These are phyloP conservation scores for Rachycentron canadum DNA, from an alignment of 2,797 vertebrate genomes.

Conservation along the genomic window DNA sequence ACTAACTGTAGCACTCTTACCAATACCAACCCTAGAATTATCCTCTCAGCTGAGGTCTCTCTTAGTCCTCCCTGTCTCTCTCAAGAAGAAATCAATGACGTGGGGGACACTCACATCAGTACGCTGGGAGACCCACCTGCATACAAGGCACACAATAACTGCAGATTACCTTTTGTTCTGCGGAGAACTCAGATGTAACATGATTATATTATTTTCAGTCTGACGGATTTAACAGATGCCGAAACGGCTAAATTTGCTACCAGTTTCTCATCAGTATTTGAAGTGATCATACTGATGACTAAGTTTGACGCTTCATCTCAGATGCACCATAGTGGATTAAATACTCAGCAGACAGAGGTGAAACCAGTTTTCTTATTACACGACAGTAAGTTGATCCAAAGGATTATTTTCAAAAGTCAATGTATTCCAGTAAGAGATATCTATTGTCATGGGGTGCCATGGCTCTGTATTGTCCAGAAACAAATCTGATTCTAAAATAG, in stretches of 20 bases:
- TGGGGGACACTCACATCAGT: constrained; percentile 59
- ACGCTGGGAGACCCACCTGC: constrained; percentile 51
- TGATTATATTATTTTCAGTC: constrained; percentile 13
- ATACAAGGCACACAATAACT: constrained; percentile 42
- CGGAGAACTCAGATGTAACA: constrained; percentile 27
- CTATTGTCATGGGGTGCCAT: constrained; percentile 27
- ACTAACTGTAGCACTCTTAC: constrained; percentile 75
- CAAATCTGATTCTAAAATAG: constrained; percentile 6
- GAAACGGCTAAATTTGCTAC: neutral
- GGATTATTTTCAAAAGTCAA: constrained; percentile 59
- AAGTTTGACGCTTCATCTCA: constrained; percentile 25
- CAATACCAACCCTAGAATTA: constrained; percentile 79
- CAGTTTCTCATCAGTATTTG: constrained; percentile 1
- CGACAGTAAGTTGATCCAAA: constrained; percentile 47
- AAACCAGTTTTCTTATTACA: constrained; percentile 49
- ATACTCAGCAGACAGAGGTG: constrained; percentile 42
- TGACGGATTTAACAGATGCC: neutral
- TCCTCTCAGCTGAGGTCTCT: constrained; percentile 76
- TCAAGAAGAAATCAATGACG: constrained; percentile 73
- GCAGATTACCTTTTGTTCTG: constrained; percentile 29
- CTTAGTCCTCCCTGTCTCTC: constrained; percentile 64
- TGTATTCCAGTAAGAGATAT: constrained; percentile 59
- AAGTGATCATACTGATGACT: constrained; percentile 20
- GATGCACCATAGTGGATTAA: constrained; percentile 42
- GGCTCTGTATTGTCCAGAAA: constrained; percentile 20